These are phyloP conservation scores for Galemys pyrenaicus DNA, from an alignment of 2,113 vertebrate species.

Conservation along the genomic window DNA sequence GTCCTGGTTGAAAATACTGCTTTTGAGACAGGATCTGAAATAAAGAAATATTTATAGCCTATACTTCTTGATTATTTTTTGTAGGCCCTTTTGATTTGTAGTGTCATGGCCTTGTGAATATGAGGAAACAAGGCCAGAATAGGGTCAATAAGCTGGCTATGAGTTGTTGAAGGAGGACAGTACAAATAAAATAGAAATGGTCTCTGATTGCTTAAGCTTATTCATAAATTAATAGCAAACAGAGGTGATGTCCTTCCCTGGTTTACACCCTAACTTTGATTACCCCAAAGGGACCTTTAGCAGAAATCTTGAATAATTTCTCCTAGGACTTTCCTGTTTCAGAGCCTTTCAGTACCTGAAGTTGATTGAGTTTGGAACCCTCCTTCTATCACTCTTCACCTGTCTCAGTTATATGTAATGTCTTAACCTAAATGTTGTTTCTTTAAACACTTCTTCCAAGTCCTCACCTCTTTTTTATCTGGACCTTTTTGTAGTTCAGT, in stretches of 20 bases:
- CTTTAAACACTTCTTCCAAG: conserved; percentile 9
- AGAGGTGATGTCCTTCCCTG: accelerated
- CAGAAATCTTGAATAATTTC: background rate
- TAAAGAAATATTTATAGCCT: background rate
- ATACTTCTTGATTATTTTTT: background rate
- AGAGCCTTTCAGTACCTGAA: background rate
- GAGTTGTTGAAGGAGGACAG: background rate
- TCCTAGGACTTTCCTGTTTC: background rate
- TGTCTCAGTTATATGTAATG: background rate
- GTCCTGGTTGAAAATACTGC: background rate
- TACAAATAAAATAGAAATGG: background rate
- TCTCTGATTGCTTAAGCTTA: background rate
- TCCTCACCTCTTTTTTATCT: background rate
- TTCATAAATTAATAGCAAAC: background rate
- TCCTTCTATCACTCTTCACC: background rate
- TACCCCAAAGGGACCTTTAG: background rate
- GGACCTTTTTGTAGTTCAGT: background rate
- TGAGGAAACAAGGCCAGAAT: background rate
- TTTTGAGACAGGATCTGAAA: background rate
- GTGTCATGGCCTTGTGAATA: background rate
- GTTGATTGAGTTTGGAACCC: background rate
- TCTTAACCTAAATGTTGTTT: conserved; percentile 18
- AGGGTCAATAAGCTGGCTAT: background rate
- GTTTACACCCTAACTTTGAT: background rate
- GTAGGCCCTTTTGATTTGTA: background rate